Evolutionary conservation across 2,113 vertebrate species (phyloP).

Genomic region (Phycodurus eques): DNA sequence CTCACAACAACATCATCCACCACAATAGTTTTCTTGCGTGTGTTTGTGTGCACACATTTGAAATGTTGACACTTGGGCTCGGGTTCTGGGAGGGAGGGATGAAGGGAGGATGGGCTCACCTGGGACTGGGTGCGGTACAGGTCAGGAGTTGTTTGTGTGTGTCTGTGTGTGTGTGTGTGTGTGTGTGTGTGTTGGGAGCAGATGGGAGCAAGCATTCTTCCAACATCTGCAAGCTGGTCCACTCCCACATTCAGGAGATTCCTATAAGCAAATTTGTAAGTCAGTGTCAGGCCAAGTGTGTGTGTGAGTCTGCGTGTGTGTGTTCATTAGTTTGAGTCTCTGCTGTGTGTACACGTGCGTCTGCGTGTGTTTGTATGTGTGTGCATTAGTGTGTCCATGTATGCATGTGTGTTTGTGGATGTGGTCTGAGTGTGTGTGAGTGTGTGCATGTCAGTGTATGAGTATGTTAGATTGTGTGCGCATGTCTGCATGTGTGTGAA

Average conservation of each 20-base stretch:
- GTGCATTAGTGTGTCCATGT: neutral
- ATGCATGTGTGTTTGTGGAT: too few species aligned
- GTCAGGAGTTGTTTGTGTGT: neutral
- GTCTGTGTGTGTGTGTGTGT: neutral
- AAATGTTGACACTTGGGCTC: neutral
- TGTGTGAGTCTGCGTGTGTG: too few species aligned
- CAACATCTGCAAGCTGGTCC: too few species aligned
- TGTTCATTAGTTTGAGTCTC: constrained; percentile 25
- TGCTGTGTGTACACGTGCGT: too few species aligned
- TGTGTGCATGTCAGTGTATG: neutral
- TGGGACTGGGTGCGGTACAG: neutral
- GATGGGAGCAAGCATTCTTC: too few species aligned
- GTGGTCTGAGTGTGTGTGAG: too few species aligned
- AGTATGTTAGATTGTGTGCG: neutral
- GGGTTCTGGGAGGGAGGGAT: neutral
- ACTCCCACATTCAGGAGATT: too few species aligned
- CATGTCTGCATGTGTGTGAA: too few species aligned
- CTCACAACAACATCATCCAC: too few species aligned
- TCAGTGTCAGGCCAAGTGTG: neutral
- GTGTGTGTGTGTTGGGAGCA: neutral
- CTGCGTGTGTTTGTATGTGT: neutral
- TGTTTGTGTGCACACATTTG: neutral
- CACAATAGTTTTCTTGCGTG: neutral
- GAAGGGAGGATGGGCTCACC: neutral
- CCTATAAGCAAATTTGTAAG: too few species aligned